Evolutionary conservation across 2,113 vertebrate species (phyloP).

Genomic region (Scopus umbretta): DNA sequence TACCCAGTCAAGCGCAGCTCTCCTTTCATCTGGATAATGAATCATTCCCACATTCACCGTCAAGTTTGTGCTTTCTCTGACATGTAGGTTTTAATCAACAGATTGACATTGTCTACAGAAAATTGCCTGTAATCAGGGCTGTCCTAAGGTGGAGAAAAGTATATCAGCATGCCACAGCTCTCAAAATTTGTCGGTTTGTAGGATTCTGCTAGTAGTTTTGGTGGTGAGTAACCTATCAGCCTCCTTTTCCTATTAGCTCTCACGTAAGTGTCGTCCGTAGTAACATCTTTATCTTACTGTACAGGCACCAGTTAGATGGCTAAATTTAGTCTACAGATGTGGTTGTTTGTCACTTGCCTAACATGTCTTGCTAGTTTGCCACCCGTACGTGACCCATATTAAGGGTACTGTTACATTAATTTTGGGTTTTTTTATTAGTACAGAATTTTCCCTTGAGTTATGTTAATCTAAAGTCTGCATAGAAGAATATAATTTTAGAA

Average conservation of each 20-base stretch:
- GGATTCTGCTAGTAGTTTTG: background rate
- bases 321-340: background rate
- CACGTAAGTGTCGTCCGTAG: no score
- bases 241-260: background rate
- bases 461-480: background rate
- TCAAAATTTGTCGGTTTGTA: background rate
- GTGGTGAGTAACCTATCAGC: background rate
- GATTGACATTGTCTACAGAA: background rate
- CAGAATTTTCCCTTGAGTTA: background rate
- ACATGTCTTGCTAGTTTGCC: background rate
- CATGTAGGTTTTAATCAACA: conserved; percentile 3
- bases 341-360: background rate
- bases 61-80: conserved; percentile 4
- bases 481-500: background rate
- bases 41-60: conserved; percentile 16
- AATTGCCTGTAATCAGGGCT: background rate
- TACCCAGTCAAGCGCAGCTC: background rate
- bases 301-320: background rate
- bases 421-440: background rate
- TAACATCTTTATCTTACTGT: background rate
- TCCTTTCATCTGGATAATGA: conserved; percentile 40
- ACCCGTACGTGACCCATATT: accelerated
- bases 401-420: background rate
- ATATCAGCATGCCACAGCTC: background rate
- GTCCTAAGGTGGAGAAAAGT: background rate